Evolutionary conservation across 2,888 invertebrate genomes (phyloP).

Genomic region (Leptinotarsa tumamoca): DNA sequence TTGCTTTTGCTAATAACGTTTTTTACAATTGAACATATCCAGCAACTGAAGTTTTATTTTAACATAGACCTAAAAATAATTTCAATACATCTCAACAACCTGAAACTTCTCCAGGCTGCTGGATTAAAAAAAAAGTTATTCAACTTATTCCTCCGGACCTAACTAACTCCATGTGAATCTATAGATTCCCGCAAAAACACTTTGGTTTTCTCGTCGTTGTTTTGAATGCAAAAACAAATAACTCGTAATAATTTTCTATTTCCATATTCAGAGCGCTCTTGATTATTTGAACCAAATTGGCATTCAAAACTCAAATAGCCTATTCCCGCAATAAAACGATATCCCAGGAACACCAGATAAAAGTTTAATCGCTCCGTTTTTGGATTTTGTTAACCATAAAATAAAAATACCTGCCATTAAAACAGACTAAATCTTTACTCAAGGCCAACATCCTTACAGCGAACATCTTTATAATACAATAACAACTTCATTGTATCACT

Average conservation of each 20-base stretch:
- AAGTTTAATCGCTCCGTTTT: constrained; percentile 28
- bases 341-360: constrained; percentile 4
- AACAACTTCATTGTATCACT: constrained; percentile 44
- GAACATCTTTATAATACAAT: constrained; percentile 40
- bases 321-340: not conserved
- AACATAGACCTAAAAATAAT: no score
- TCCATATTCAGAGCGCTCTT: not conserved
- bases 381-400: constrained; percentile 33
- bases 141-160: no score
- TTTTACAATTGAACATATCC: no score
- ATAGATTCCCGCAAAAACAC: no score
- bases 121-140: no score
- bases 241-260: not conserved
- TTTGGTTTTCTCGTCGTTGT: no score
- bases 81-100: no score
- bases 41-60: no score
- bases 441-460: constrained; percentile 35
- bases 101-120: no score
- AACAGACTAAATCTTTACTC: constrained; percentile 33
- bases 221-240: no score
- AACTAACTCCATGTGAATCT: no score
- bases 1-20: no score
- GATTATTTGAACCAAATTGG: not conserved
- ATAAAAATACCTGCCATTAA: constrained; percentile 28
- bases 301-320: not conserved